Evolutionary conservation across 2,888 invertebrate species (phyloP).

Genomic region (Thalpophila matura): DNA sequence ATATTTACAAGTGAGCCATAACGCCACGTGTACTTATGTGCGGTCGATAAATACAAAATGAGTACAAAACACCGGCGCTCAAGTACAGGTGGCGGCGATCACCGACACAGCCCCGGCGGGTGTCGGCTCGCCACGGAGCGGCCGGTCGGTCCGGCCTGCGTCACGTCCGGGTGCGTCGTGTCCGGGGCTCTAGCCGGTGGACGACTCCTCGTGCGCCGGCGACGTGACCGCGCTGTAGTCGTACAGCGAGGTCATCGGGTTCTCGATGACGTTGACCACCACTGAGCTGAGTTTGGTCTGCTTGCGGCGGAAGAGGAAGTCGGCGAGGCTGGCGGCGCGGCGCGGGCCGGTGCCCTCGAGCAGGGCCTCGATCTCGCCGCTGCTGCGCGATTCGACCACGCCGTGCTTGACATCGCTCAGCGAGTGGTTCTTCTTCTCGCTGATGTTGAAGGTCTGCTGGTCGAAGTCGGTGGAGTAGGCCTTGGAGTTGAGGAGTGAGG

Average conservation of each 20-base stretch:
- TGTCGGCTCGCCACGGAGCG: neutral
- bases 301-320: conserved; percentile 70
- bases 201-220: conserved; percentile 26
- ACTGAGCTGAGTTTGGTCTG: conserved; percentile 50
- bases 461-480: conserved; percentile 75
- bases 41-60: conserved; percentile 29
- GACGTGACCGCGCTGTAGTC: conserved; percentile 39
- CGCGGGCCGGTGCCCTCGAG: conserved; percentile 61
- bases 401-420: conserved; percentile 65
- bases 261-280: conserved; percentile 78
- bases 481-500: conserved; percentile 72
- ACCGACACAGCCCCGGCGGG: conserved; percentile 14
- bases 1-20: conserved; percentile 19
- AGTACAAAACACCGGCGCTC: conserved; percentile 26
- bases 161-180: conserved; percentile 1
- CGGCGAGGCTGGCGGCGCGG: conserved; percentile 74
- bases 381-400: conserved; percentile 68
- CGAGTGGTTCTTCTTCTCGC: conserved; percentile 66
- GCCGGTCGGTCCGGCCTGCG: neutral
- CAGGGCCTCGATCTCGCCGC: conserved; percentile 70
- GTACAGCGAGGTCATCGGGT: conserved; percentile 79
- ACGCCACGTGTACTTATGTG: conserved; percentile 5
- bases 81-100: conserved; percentile 4
- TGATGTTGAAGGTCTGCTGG: conserved; percentile 32
- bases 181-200: conserved; percentile 23